Base-by-base conservation (phyloP, 2,888 invertebrate genomes). In the Pteria penguin region DNA sequence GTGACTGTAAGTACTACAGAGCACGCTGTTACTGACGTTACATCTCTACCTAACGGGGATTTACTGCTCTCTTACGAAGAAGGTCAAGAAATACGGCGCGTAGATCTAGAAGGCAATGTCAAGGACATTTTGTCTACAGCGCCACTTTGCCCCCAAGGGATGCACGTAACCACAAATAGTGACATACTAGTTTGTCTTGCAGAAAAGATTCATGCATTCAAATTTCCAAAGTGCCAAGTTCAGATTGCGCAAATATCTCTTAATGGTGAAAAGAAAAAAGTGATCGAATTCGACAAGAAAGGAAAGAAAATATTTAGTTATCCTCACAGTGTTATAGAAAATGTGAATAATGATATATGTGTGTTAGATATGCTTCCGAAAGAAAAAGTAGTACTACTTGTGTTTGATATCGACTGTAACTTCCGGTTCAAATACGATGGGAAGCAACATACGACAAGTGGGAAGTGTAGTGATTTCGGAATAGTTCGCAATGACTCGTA, bases 311-410 rank as follows among this genome's bases (percentile, higher is more conserved):
- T 68, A 26, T 68, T 68, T n/a, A 68, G 68, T 26, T 68, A 68
- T 58, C 68, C 68, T 24, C 68, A 68, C 18, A 57, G 68, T 24
- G 55, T 68, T 22, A 58, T 68, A 24, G 68, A 68, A 68, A 68
- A 68, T 57, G 32, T 68, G 8, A 68, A 68, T 11, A 57, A 55
- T 33, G 68, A 68, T 24, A 18, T 68, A 22, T 68, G 68, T 68
- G 57, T 68, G 27, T 11, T 68, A 2, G 68, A 68, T 57, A 55
- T 68, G 57, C 68, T 52, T 5, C 27, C 31, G 24, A n/a, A 52
- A 5, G 68, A 55, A 3, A 68, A 57, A 31, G 68, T 68, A 8
- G 22, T 22, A 24, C 32, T 68, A 22, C 27, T 68, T 45, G 68
- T 68, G 32, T 68, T 68, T 26, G 14, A 57, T 33, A 57, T 31